Conservation (phyloP, 2,797 vertebrate species). For the Fistularia commersonii region DNA sequence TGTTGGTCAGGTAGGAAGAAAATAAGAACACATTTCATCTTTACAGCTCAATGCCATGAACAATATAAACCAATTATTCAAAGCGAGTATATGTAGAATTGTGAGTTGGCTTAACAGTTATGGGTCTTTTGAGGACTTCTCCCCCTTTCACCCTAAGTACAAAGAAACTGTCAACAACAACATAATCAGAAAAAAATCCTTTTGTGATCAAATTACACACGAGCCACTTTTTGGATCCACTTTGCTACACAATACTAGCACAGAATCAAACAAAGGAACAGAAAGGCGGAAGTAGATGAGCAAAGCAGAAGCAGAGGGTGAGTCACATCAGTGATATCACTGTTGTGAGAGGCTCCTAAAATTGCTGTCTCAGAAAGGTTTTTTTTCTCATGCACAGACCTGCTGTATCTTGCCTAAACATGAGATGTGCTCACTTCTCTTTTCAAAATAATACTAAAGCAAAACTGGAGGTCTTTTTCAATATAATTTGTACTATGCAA, state of each 20-base stretch:
- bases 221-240: neutral
- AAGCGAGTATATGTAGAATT: no score
- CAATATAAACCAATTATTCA: no score
- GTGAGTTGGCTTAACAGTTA: no score
- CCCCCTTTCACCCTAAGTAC: no score
- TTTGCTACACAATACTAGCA: conserved; percentile 5
- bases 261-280: conserved; percentile 21
- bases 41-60: no score
- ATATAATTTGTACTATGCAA: no score
- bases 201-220: no score
- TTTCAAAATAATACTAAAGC: conserved; percentile 26
- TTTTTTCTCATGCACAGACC: conserved; percentile 15
- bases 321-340: conserved; percentile 56
- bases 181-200: no score
- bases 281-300: conserved; percentile 48
- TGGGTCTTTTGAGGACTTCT: no score
- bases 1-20: no score
- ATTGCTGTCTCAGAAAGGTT: conserved; percentile 13
- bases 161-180: no score
- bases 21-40: no score
- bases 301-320: conserved; percentile 45
- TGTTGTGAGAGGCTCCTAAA: conserved; percentile 17
- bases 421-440: conserved; percentile 30
- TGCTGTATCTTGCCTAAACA: conserved; percentile 53
- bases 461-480: conserved; percentile 1